Percentiles rank a stretch among this genome's conserved stretches.
phyloP scores from a whole-genome alignment of 53 echinoderm and acorn worm species.

The Henricia sp. region DNA sequence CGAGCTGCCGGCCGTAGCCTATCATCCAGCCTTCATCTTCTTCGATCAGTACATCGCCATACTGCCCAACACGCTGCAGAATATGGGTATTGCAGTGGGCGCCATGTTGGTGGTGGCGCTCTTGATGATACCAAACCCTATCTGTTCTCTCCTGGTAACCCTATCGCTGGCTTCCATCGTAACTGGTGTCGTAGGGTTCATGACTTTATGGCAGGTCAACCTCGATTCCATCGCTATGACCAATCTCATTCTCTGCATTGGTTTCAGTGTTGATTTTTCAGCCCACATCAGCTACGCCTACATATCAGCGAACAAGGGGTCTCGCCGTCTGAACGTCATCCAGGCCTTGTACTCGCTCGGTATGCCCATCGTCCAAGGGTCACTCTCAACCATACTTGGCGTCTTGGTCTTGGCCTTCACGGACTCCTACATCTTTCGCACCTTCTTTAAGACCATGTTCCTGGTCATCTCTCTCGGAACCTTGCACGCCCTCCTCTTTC shows the following conservation, averaged over 20 bases:
- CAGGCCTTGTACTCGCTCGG: slow-evolving; percentile 64
- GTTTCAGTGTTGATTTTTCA: slow-evolving; percentile 81
- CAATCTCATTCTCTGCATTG: slow-evolving; percentile 74
- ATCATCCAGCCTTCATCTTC: slow-evolving; percentile 64
- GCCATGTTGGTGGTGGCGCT: slow-evolving; percentile 69
- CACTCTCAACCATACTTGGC: slow-evolving; percentile 81
- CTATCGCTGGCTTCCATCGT: slow-evolving; percentile 68
- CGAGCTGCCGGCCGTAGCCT: slow-evolving; percentile 56
- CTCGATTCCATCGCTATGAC: slow-evolving; percentile 80
- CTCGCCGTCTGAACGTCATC: slow-evolving; percentile 26
- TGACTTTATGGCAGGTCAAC: slow-evolving; percentile 66
- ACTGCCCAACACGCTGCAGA: slow-evolving; percentile 68
- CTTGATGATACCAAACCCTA: slow-evolving; percentile 63
- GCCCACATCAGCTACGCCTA: slow-evolving; percentile 79
- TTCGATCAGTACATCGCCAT: slow-evolving; percentile 67
- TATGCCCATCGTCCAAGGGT: slow-evolving; percentile 86
- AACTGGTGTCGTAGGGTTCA: slow-evolving; percentile 72
- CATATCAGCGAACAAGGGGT: slow-evolving; percentile 39
- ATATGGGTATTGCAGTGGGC: slow-evolving; percentile 60
- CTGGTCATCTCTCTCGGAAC: slow-evolving; percentile 84
- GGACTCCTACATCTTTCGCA: slow-evolving; percentile 79
- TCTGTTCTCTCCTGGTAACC: slow-evolving; percentile 62
- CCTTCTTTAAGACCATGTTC: slow-evolving; percentile 91
- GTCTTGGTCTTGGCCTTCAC: slow-evolving; percentile 58
- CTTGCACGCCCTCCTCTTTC: slow-evolving; percentile 79